Base-by-base conservation (phyloP, 2,797 vertebrate genomes). In the Microchirus variegatus region DNA sequence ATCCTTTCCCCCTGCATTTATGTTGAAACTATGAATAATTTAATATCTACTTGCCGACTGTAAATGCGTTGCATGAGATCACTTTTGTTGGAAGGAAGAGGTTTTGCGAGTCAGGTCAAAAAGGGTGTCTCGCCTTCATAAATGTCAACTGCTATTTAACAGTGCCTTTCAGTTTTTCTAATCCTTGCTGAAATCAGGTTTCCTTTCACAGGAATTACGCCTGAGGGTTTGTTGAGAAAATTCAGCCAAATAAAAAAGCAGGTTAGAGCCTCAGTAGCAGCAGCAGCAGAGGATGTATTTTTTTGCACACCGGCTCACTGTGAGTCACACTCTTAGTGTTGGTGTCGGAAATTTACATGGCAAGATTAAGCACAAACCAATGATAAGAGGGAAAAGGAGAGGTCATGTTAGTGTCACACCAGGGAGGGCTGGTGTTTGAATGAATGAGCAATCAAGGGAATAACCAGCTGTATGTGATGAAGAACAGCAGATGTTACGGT, bases 401-500 rank as follows among this genome's bases (percentile, higher is more conserved):
- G 59, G 75, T 83, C 75, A 69, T 51, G 48, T 53, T 43, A 47
- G 64, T 60, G 66, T 74, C 64, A 77, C 53, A 63, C 48, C 46
- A 62, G 58, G 54, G 57, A 66, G 42, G 41, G 56, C 19, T 69
- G 68, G 61, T 53, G 58, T 73, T 59, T 64, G 47, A 81, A 43
- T 54, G 57, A 74, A 41, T 60, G 68, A 75, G 77, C 76, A 73
- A 71, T 72, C 73, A 80, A 63, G 57, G 73, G 36, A 76, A 76
- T 63, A 78, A 86, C 63, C 75, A 83, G 68, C 75, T 78, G 73
- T 54, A 67, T 62, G 44, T 62, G 54, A 59, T 71, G 60, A 53
- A 70, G 53, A 67, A 53, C 9, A 82, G 62, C 86, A 89, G 83
- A 73, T 86, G 87, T 69, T 81, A 59, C 46, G 63, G 64, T 62